A percentile compares a stretch with the other conserved stretches of the same genome.
phyloP scores from a whole-genome alignment of 2,113 vertebrate species.

The rat (Rattus norvegicus) region GRCr8 NC_086024.1:35661501-35662000 shows the following conservation, averaged over 20 bases:
- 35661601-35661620: constrained; percentile 53
- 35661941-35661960: background rate
- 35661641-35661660: constrained; percentile 48
- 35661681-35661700: constrained; percentile 38
- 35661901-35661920: background rate
- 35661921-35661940: background rate
- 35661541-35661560: constrained; percentile 34
- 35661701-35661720: constrained; percentile 61
- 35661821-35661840: background rate
- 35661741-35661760: background rate
- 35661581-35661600: constrained; percentile 23
- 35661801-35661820: background rate
- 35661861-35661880: background rate
- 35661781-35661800: background rate
- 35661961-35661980: background rate
- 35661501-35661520: background rate
- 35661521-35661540: background rate
- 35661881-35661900: background rate
- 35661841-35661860: background rate
- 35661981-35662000: background rate
- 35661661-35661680: constrained; percentile 44
- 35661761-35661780: too few relatives aligned
- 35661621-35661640: constrained; percentile 26
- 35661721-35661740: background rate
- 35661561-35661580: constrained; percentile 55